Base-by-base conservation (phyloP, 2,113 vertebrate species). In the Oncorhynchus clarkii region DNA sequence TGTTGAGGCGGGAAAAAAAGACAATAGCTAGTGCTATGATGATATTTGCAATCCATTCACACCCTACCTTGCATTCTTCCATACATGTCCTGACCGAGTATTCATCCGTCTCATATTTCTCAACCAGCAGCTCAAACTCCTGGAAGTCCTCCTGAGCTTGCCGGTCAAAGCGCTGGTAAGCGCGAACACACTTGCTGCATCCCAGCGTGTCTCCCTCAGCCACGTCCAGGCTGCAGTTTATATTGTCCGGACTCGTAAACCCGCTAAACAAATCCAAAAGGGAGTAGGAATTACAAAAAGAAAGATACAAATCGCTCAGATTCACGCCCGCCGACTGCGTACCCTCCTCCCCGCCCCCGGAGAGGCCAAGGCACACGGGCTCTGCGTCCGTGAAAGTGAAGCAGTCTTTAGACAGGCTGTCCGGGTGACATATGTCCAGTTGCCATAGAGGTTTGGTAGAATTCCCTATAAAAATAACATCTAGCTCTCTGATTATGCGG, bases 241-340 rank as follows among this genome's bases (percentile, higher is more conserved):
- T 91, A 90, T 93, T 92, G 93, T 90, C 95, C 92, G 94, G 95
- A 87, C 94, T 95, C 86, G 94, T 92, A 92, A 96, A 94, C 85
- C 96, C 97, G 91, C 94, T 88, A 93, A 99, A 97, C 95, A 99
- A 95, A 96, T 99, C 97, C 95, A 95, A 96, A 93, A 99, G 96
- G 92, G 97, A 98, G 91, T 98, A 99, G 90, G 97, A 96, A 95
- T 97, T 96, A 97, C 97, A 99, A 97, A 99, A 99, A 89, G 96
- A 95, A 95, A 99, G 96, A 92, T 98, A 98, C 91, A 99, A 97
- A 96, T 98, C 96, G 91, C 93, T 95, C 93, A 96, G 89, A 92
- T 95, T 95, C 93, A 95, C 95, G 88, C 90, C 91, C 76, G 93
- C 86, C 67, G 85, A 16, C 65, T 88, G 89, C 73, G 84, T 83